A percentile compares a stretch with the other conserved stretches of the same genome.
These are phyloP conservation scores for Neostethus bicornis DNA, from an alignment of 2,797 vertebrate genomes.

Conservation along the genomic window DNA sequence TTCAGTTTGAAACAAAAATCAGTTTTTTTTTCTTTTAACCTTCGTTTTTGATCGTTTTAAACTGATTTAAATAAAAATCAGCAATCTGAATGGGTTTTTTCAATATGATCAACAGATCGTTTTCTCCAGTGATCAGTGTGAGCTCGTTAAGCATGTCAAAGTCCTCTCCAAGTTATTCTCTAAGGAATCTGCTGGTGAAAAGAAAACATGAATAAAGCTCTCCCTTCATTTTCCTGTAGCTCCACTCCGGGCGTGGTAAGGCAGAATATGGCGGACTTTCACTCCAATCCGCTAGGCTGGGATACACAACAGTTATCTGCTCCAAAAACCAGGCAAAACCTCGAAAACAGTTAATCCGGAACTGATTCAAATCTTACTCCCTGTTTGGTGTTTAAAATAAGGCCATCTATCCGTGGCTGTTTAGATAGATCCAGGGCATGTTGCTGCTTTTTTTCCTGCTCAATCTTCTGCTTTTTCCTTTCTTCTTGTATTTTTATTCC, in stretches of 20 bases:
- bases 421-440: slow-evolving; percentile 9
- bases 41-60: slow-evolving; percentile 50
- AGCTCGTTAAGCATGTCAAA: slow-evolving; percentile 56
- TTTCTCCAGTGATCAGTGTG: slow-evolving; percentile 51
- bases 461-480: slow-evolving; percentile 71
- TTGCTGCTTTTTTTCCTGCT: slow-evolving; percentile 11
- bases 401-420: slow-evolving; percentile 22
- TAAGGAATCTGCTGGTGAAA: slow-evolving; percentile 17
- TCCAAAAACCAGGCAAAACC: slow-evolving; percentile 46
- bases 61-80: slow-evolving; percentile 41
- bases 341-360: slow-evolving; percentile 36
- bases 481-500: slow-evolving; percentile 78
- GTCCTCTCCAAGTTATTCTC: slow-evolving; percentile 39
- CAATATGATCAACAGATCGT: slow-evolving; percentile 76
- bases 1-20: slow-evolving; percentile 45
- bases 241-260: slow-evolving; percentile 86
- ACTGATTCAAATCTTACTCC: slow-evolving; percentile 17
- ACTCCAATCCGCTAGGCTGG: slow-evolving; percentile 72
- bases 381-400: background rate
- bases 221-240: slow-evolving; percentile 67
- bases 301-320: slow-evolving; percentile 71
- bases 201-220: slow-evolving; percentile 41
- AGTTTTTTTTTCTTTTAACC: slow-evolving; percentile 45
- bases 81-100: slow-evolving; percentile 64
- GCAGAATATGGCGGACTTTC: slow-evolving; percentile 89